Evolutionary conservation across 2,113 vertebrate genomes (phyloP).

Genomic region (Alces alces): DNA sequence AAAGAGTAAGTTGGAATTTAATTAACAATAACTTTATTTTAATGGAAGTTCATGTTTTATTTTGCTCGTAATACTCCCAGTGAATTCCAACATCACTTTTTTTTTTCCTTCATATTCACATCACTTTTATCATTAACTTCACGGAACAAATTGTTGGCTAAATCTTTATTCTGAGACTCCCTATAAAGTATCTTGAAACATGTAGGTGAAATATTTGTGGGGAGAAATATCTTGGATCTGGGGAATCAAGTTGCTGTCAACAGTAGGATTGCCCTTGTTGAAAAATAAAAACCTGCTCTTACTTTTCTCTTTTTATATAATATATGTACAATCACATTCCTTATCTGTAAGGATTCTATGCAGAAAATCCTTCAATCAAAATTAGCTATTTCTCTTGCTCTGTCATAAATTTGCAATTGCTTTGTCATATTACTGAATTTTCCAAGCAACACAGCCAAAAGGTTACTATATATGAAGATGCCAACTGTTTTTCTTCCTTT

Average conservation of each 20-base stretch:
- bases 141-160: background rate
- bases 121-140: background rate
- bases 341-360: constrained; percentile 28
- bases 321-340: background rate
- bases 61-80: background rate
- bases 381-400: constrained; percentile 40
- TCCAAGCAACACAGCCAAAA: constrained; percentile 38
- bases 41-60: background rate
- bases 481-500: constrained; percentile 35
- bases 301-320: background rate
- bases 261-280: background rate
- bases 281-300: background rate
- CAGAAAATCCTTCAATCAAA: constrained; percentile 36
- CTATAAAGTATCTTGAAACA: background rate
- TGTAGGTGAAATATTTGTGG: background rate
- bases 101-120: background rate
- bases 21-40: constrained; percentile 39
- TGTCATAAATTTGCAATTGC: constrained; percentile 6
- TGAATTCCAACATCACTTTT: background rate
- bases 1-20: background rate
- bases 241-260: background rate
- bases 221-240: background rate
- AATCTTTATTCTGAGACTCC: background rate
- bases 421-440: constrained; percentile 56
- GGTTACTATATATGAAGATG: constrained; percentile 36